phyloP scores from a whole-genome alignment of 2,888 invertebrate genomes.

The Caenorhabditis sp. region DNA sequence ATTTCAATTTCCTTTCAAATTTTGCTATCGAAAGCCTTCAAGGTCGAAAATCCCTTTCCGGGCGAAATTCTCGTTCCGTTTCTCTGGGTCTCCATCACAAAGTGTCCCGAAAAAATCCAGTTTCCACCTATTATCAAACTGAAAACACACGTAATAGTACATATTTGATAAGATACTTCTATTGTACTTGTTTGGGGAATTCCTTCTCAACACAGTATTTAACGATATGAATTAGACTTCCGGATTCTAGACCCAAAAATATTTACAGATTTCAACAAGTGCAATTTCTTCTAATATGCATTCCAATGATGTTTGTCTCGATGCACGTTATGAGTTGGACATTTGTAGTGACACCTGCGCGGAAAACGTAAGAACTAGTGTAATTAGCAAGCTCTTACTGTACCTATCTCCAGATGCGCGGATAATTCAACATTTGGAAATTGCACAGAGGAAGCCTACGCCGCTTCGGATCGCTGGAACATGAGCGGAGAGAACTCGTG shows the following conservation, averaged over 20 bases:
- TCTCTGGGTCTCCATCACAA: too few species aligned
- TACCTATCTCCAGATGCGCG: not conserved
- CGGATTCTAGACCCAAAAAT: too few species aligned
- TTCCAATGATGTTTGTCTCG: constrained; percentile 69
- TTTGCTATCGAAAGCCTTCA: too few species aligned
- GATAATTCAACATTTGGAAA: not conserved
- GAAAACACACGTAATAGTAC: too few species aligned
- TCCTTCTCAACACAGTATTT: too few species aligned
- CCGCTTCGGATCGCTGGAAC: constrained; percentile 62
- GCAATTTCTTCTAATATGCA: constrained; percentile 68
- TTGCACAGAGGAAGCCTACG: constrained; percentile 22
- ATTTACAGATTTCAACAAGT: constrained; percentile 38
- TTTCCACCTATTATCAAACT: too few species aligned
- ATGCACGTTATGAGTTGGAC: constrained; percentile 71
- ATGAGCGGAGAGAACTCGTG: constrained; percentile 62
- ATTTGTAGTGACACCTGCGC: constrained; percentile 61
- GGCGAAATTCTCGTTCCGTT: too few species aligned
- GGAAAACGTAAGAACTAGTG: constrained; percentile 27
- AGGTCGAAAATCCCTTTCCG: too few species aligned
- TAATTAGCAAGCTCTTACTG: not conserved
- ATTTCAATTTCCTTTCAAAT: too few species aligned
- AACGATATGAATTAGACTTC: too few species aligned
- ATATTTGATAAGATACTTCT: too few species aligned
- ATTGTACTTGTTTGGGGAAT: not conserved
- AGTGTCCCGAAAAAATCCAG: too few species aligned